Evolutionary conservation across 35 echinoderm and acorn worm genomes (phyloP).

Genomic region (Strongylocentrotus purpuratus): DNA sequence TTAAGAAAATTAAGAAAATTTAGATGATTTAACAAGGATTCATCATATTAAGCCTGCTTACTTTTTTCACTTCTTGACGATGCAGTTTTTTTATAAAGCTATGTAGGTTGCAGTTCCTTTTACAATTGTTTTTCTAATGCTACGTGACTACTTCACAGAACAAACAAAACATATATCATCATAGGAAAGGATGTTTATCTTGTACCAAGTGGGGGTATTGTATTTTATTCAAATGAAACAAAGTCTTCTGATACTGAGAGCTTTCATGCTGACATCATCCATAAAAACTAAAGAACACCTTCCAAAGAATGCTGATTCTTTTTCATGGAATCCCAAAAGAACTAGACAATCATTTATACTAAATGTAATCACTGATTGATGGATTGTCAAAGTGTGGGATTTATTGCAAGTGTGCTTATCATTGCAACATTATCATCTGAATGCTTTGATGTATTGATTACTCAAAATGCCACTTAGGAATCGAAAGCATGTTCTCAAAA

Average conservation of each 20-base stretch:
- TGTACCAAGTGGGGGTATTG: too few relatives aligned
- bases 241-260: background rate
- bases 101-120: background rate
- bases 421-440: background rate
- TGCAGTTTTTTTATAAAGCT: background rate
- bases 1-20: background rate
- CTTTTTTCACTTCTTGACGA: background rate
- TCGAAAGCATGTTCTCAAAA: background rate
- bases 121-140: background rate
- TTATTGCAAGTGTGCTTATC: background rate
- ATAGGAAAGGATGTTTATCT: background rate
- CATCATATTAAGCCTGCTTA: background rate
- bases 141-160: background rate
- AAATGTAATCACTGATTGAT: background rate
- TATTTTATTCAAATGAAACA: background rate
- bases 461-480: background rate
- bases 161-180: background rate
- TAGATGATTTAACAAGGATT: background rate
- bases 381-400: background rate
- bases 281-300: background rate
- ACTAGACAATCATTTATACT: background rate
- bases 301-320: background rate
- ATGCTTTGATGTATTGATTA: background rate
- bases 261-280: background rate
- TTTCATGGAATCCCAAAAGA: background rate